Evolutionary conservation across 2,797 vertebrate species (phyloP).

Genomic region (Morus bassanus): DNA sequence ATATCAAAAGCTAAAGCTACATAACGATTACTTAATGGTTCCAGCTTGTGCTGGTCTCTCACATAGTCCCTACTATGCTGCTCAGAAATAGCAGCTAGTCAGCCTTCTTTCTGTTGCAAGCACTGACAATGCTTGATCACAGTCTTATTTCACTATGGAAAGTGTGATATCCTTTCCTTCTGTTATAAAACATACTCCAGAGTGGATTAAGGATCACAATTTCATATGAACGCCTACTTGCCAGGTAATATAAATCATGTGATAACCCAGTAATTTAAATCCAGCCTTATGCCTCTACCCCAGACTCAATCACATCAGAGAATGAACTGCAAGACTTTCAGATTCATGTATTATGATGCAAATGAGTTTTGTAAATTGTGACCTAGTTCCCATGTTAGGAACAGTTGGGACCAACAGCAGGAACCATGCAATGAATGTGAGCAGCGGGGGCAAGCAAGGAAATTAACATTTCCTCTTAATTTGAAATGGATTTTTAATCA

Average conservation of each 20-base stretch:
- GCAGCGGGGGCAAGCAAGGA: background rate
- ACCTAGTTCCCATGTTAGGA: constrained; percentile 71
- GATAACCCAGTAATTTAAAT: background rate
- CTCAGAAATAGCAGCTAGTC: background rate
- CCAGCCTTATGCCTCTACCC: background rate
- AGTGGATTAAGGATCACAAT: background rate
- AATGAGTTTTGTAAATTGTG: constrained; percentile 68
- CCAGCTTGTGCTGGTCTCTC: background rate
- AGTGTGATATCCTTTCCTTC: background rate
- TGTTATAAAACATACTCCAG: background rate
- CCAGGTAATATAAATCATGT: background rate
- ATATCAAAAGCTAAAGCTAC: background rate
- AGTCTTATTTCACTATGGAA: background rate
- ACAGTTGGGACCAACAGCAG: constrained; percentile 45
- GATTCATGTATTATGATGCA: constrained; percentile 61
- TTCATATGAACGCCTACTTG: background rate
- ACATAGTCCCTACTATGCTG: background rate
- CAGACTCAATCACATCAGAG: background rate
- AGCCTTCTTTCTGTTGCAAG: background rate
- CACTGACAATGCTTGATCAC: background rate
- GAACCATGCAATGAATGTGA: background rate
- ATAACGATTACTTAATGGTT: background rate
- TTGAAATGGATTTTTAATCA: constrained; percentile 61
- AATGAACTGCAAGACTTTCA: constrained; percentile 12
- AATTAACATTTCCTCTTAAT: constrained; percentile 49